These are phyloP conservation scores for Subanguina moxae DNA, from an alignment of 1,140 invertebrate genomes.

Conservation along the genomic window DNA sequence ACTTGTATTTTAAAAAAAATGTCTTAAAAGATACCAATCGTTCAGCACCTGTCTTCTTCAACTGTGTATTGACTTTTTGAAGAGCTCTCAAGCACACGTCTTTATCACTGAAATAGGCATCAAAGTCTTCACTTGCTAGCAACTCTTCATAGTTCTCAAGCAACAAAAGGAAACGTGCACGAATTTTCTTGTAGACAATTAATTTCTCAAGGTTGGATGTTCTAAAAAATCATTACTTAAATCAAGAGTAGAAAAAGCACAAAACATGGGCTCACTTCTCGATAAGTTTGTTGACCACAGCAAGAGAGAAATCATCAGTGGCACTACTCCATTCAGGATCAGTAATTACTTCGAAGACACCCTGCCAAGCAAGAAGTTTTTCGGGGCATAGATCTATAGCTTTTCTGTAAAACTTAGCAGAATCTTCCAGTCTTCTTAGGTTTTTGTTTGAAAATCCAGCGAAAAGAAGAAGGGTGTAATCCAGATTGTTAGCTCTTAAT, in stretches of 20 bases:
- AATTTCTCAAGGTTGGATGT: not conserved
- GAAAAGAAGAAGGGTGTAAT: conserved; percentile 12
- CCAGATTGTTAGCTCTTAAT: not conserved
- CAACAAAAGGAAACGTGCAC: not conserved
- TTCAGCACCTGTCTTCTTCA: too few species aligned
- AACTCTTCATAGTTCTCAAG: not conserved
- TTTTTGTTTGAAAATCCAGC: conserved; percentile 3
- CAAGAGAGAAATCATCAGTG: not conserved
- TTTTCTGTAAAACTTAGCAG: not conserved
- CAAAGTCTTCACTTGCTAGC: not conserved
- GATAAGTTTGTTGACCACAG: conserved; percentile 1
- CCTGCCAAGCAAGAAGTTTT: not conserved
- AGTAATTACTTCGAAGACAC: not conserved
- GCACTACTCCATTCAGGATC: conserved; percentile 3
- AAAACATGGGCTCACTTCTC: not conserved
- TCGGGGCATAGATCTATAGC: not conserved
- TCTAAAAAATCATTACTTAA: not conserved
- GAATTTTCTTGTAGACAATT: not conserved
- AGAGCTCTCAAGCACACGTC: not conserved
- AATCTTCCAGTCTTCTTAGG: not conserved
- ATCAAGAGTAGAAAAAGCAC: not conserved
- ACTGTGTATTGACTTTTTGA: too few species aligned
- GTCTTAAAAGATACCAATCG: too few species aligned
- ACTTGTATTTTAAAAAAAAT: too few species aligned
- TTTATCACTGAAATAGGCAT: not conserved